Base-by-base conservation (phyloP, 2,797 vertebrate genomes). In the Siniperca undulata region DNA sequence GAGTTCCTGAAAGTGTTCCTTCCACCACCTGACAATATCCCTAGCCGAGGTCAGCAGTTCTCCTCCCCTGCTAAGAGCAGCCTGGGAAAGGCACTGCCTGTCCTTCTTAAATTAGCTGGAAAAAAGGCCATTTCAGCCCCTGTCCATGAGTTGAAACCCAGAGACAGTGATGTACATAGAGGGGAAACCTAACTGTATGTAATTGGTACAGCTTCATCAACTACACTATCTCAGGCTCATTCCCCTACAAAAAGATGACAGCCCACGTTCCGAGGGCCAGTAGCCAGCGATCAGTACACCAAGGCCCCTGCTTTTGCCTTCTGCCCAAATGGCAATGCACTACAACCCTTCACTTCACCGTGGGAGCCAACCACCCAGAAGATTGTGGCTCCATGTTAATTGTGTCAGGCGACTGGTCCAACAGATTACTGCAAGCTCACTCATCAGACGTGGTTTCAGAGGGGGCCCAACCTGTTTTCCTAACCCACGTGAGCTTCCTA, bases 371-470 rank as follows among this genome's bases (percentile, higher is more conserved):
- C 24, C 27, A 36, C 12, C 4, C 34, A 40, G 11, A 60, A 46
- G 22, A 19, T 11, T 44, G 30, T 20, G 22, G n/a, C 34, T 59
- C 16, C 20, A 38, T 38, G 55, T 70, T 40, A 50, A 69, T 17
- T 38, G 53, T 27, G 55, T 30, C 2, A 34, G 22, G 30, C 8
- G 14, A 22, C 24, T 2, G 22, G 13, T 27, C 50, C 0, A 6
- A 55, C 48, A 42, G 48, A 70, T 61, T 22, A 55, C n/a, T 30
- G n/a, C 27, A 24, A 19, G 20, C 22, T 55, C 10, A 12, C 46
- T 19, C 68, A 56, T 70, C 50, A 24, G 60, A 16, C 3, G 11
- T 71, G 14, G 19, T 56, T 62, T 69, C 27, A 81, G 27, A 36
- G 2, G 40, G 7, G 40, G 30, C 5, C 19, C 2, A 13, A 34